Conservation (phyloP, 2,888 invertebrate genomes). For the Lycophotia porphyrea region DNA sequence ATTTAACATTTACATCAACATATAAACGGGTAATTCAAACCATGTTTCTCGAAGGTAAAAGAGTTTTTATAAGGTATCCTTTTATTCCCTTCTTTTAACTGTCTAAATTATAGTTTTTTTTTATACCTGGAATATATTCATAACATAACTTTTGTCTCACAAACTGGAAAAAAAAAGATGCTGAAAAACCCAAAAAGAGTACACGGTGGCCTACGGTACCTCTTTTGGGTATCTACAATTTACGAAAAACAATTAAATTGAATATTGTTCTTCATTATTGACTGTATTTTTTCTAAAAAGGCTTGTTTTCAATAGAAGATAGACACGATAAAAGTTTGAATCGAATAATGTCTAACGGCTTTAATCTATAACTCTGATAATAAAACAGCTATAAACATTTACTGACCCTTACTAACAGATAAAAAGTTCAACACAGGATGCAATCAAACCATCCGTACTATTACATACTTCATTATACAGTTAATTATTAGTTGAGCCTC, state of each 20-base stretch:
- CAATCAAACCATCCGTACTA: conserved; percentile 60
- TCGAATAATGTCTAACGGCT: conserved; percentile 46
- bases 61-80: not conserved
- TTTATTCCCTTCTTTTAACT: not conserved
- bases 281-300: not conserved
- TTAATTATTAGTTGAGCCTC: conserved; percentile 63
- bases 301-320: conserved; percentile 13
- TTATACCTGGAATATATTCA: not conserved
- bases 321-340: conserved; percentile 41
- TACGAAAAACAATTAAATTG: not conserved
- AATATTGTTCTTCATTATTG: not conserved
- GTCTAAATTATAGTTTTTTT: not conserved
- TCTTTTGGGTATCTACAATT: not conserved
- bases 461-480: conserved; percentile 64
- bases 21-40: not conserved
- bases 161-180: not conserved
- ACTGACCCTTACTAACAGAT: conserved; percentile 57
- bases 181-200: not conserved
- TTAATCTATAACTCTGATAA: conserved; percentile 55
- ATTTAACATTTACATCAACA: not conserved
- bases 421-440: conserved; percentile 64
- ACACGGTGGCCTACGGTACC: not conserved
- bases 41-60: not conserved
- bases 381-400: conserved; percentile 65
- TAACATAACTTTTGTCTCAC: not conserved